Evolutionary conservation across 2,888 invertebrate genomes (phyloP).

Genomic region (Pterobdella sp.): DNA sequence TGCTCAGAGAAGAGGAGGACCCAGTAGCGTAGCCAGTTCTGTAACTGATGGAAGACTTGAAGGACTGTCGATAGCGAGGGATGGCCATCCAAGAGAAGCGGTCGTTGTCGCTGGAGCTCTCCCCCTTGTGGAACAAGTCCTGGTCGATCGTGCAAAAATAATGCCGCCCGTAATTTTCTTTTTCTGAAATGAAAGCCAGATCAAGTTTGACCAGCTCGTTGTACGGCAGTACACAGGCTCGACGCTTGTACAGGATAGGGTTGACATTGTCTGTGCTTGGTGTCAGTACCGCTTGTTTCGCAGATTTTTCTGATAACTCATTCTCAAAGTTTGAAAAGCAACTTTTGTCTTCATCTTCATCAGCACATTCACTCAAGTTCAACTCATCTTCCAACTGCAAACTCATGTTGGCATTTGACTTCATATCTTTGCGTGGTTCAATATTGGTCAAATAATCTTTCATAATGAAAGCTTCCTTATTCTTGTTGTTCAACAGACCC

Average conservation of each 20-base stretch:
- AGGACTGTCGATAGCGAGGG: neutral
- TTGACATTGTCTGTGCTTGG: neutral
- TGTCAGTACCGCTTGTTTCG: neutral
- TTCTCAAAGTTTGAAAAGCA: slow-evolving; percentile 4
- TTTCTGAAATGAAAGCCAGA: neutral
- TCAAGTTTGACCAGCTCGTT: slow-evolving; percentile 11
- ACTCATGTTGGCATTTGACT: neutral
- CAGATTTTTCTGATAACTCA: neutral
- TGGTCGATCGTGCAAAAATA: slow-evolving; percentile 14
- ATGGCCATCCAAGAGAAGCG: slow-evolving; percentile 3
- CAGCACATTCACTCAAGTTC: slow-evolving; percentile 1
- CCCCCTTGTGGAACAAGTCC: slow-evolving; percentile 11
- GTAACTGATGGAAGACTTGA: slow-evolving; percentile 16
- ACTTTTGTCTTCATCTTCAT: slow-evolving; percentile 2
- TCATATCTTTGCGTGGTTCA: neutral
- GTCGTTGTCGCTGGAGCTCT: slow-evolving; percentile 13
- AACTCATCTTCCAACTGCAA: neutral
- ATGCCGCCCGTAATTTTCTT: neutral
- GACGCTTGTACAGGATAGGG: slow-evolving; percentile 5
- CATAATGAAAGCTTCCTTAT: neutral
- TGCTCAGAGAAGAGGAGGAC: slow-evolving; percentile 30
- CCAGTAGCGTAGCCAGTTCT: slow-evolving; percentile 26
- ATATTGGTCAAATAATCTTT: too few species aligned
- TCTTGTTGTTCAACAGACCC: neutral
- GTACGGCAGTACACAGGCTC: slow-evolving; percentile 2